Base-by-base conservation (phyloP, 2,888 invertebrate genomes). In the Yponomeuta plumbellus region DNA sequence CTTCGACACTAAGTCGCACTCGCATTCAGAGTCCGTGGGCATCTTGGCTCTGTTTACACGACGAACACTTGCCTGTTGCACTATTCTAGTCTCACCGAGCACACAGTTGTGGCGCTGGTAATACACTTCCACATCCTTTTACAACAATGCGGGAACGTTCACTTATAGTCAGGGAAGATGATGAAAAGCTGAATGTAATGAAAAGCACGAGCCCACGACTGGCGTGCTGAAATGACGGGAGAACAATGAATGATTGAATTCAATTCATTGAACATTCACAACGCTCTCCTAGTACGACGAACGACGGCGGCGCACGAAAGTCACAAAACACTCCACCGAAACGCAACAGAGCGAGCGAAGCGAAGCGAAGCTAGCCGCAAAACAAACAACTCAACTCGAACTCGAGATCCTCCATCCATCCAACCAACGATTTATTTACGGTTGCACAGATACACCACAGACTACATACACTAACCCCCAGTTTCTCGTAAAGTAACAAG, bases 1-100 rank as follows among this genome's bases (percentile, higher is more conserved):
- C 83, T 94, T 94, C 69, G 93, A 92, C 74, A 95, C 94, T 79
- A 93, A 89, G 79, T 95, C 94, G 81, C 93, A 94, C 76, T 94
- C 94, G 73, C 85, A 87, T 81, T 91, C 91, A 22, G 88, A 86
- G 77, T 91, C 91, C 74, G 83, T 87, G 75, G 91, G 91, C 91
- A 91, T 91, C 76, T 85, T 91, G 26, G 17, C 74, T 78, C 76
- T 85, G 84, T 88, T 88, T 88, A 86, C 86, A 83, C 81, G 76
- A 77, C 78, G 79, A 76, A 69, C 75, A 71, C 78, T 80, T 75
- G 89, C 89, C 88, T 89, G 90, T 89, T 89, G 88, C 90, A 90
- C 86, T 84, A 80, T 71, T 77, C 74, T 74, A 77, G 76, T 71
- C 71, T 79, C 75, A 77, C 76, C 74, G 75, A 75, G 73, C 74